phyloP scores from a whole-genome alignment of 1,140 invertebrate species.

The Leptinotarsa texana region DNA sequence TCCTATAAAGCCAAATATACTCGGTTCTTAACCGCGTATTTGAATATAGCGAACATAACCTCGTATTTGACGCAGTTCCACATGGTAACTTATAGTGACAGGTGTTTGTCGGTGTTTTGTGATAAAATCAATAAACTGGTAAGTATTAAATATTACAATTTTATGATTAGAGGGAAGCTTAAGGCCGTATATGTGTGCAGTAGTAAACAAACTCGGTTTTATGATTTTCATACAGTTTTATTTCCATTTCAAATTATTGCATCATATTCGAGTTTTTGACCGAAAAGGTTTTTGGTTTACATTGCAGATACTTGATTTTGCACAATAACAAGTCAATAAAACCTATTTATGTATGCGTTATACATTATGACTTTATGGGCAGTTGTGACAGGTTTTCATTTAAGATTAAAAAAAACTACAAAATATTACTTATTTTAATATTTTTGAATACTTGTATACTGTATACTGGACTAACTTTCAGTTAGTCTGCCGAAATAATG shows the following conservation, averaged over 20 bases:
- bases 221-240: neutral
- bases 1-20: neutral
- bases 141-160: neutral
- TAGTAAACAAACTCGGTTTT: neutral
- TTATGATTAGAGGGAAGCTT: neutral
- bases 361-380: conserved; percentile 1
- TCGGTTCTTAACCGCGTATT: neutral
- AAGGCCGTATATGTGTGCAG: neutral
- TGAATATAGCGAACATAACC: conserved; percentile 1
- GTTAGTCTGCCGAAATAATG: neutral
- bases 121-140: neutral
- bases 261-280: conserved; percentile 10
- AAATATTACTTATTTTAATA: neutral
- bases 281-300: neutral
- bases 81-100: neutral
- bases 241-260: neutral
- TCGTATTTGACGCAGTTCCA: neutral
- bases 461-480: neutral
- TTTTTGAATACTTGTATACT: neutral
- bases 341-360: neutral
- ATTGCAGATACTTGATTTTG: neutral
- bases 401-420: neutral
- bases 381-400: neutral
- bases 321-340: neutral
- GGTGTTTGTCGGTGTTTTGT: neutral